Base-by-base conservation (phyloP, 2,888 invertebrate species). In the Sthenelais limicola region DNA sequence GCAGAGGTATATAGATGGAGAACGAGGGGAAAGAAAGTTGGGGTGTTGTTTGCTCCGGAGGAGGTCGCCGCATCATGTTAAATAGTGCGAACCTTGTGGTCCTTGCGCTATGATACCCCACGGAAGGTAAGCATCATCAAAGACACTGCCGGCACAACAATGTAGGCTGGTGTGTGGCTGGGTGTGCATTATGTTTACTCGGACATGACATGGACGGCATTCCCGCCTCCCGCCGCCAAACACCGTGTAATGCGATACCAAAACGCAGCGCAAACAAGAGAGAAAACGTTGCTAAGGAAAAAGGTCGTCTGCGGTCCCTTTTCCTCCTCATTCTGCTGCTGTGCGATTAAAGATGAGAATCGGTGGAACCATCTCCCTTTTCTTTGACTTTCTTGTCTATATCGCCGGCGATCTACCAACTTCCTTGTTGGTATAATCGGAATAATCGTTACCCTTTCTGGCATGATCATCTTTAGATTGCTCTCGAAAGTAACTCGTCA, bases 71-170 rank as follows among this genome's bases (percentile, higher is more conserved):
- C 56, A 32, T 56, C 56, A 56, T 56, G 56, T 56, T 56, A 56
- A 56, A 56, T 28, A 56, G 56, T 21, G 7, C 56, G 18, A 32
- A 56, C 56, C 56, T 21, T 56, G 56, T 56, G 56, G 28, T 56
- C 28, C 30, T 2, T 56, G 28, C 18, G 56, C 56, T 56, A 56
- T 56, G 56, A 56, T 56, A 56, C 56, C 56, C 52, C 56, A 15
- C n/a, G 18, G 2, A 1, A 4, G 28, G 56, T 52, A 52, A 52
- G 52, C 52, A n/a, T 15, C 52, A 52, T 30, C 24, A 5, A 51
- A 5, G 51, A n/a, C 52, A 2, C 52, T 2, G 26, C 21, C 52
- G 30, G n/a, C 5, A 30, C 21, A 26, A 15, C 21, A 26, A 15
- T 30, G 24, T 48, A 24, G 48, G 48, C 24, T 21, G 24, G 24